phyloP scores from a whole-genome alignment of 2,797 vertebrate genomes.

The Sciaenops ocellatus region DNA sequence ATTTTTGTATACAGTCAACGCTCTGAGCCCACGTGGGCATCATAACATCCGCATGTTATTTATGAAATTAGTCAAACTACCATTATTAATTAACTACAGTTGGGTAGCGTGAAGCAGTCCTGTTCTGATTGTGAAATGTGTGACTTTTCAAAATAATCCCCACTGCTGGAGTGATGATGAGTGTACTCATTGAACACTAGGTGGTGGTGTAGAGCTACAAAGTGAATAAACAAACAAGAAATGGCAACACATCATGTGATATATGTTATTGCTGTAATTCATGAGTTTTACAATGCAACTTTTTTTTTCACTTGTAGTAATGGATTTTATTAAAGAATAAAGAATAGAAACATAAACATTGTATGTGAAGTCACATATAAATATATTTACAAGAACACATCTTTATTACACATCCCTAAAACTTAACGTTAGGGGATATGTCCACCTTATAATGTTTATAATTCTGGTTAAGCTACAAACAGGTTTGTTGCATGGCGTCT shows the following conservation, averaged over 20 bases:
- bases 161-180: neutral
- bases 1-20: too few relatives aligned
- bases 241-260: neutral
- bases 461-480: constrained; percentile 51
- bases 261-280: neutral
- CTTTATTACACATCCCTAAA: neutral
- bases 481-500: constrained; percentile 67
- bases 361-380: constrained; percentile 32
- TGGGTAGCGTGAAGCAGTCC: neutral
- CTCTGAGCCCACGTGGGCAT: neutral
- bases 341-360: constrained; percentile 7
- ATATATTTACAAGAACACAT: constrained; percentile 52
- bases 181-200: constrained; percentile 56
- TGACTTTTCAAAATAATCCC: neutral
- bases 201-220: constrained; percentile 59
- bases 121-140: neutral
- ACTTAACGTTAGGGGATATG: neutral
- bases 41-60: too few relatives aligned
- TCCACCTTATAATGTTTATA: neutral
- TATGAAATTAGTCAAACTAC: neutral
- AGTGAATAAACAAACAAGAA: neutral
- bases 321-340: constrained; percentile 8
- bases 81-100: neutral
- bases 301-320: constrained; percentile 7
- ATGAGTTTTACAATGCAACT: neutral